Conservation (phyloP, 2,113 vertebrate species). For the Rhinoptilus africanus region DNA sequence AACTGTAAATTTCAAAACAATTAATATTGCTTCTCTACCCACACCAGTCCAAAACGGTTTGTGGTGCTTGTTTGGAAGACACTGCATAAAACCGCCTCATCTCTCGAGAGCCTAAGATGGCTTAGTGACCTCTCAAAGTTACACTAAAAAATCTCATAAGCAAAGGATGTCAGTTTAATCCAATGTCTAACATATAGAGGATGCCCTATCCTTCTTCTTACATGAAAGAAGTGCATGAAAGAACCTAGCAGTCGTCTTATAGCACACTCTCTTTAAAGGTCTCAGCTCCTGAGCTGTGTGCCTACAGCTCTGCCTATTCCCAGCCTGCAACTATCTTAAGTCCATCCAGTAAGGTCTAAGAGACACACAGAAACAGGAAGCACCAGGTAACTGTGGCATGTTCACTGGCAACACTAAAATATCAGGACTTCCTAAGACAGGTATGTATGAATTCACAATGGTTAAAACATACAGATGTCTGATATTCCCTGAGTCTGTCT, state of each 20-base stretch:
- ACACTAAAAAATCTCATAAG: background rate
- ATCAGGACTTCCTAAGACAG: background rate
- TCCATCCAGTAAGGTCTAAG: background rate
- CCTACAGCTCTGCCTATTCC: background rate
- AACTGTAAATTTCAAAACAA: background rate
- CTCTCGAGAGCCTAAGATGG: background rate
- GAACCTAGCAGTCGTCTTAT: background rate
- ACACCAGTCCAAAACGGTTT: background rate
- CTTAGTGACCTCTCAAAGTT: background rate
- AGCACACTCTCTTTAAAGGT: background rate
- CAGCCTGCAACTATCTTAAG: background rate
- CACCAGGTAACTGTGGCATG: background rate
- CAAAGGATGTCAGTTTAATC: background rate
- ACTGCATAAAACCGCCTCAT: background rate
- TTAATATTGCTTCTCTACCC: background rate
- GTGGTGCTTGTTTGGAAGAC: background rate
- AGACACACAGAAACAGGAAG: background rate
- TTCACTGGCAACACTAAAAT: background rate
- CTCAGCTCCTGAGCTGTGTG: background rate
- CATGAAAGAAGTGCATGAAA: background rate
- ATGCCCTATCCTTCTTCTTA: background rate
- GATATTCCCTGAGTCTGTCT: background rate
- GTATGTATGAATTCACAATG: background rate
- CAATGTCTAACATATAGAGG: background rate
- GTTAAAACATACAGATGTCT: background rate